A percentile compares a stretch with the other conserved stretches of the same genome.
Evolutionary conservation across 2,888 invertebrate genomes (phyloP).

Genomic region (Caenorhabditis drosophilae): DNA sequence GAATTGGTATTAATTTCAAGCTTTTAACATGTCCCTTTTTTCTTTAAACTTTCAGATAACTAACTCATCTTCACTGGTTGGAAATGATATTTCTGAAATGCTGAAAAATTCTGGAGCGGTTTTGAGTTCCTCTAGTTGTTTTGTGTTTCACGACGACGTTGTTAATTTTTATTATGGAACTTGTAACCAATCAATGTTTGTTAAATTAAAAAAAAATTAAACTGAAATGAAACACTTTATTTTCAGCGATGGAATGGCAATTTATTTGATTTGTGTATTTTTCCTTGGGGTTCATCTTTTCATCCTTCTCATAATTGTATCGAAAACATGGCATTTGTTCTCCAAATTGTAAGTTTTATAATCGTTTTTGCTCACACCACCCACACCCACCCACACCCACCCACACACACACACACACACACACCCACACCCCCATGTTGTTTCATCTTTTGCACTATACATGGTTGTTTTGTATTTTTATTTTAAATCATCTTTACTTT

Average conservation of each 20-base stretch:
- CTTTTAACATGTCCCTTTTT: background rate
- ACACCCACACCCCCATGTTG: too few relatives aligned
- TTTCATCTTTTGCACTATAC: too few relatives aligned
- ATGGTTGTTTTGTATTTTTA: too few relatives aligned
- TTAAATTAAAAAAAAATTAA: background rate
- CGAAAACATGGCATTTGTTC: constrained; percentile 65
- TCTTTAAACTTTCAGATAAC: constrained; percentile 41
- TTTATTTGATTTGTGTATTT: constrained; percentile 55
- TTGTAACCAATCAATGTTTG: constrained; percentile 62
- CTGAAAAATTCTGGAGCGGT: constrained; percentile 59
- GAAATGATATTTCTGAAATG: constrained; percentile 50
- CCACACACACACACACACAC: constrained; percentile 6
- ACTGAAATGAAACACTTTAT: background rate
- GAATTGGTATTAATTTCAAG: constrained; percentile 44
- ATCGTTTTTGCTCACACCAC: constrained; percentile 1
- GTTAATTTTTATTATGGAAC: constrained; percentile 55
- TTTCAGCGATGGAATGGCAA: constrained; percentile 57
- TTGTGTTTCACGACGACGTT: constrained; percentile 56
- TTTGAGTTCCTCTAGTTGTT: constrained; percentile 56
- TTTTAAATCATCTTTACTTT: too few relatives aligned
- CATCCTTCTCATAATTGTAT: constrained; percentile 61
- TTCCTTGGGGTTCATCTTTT: constrained; percentile 61
- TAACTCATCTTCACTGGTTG: constrained; percentile 51
- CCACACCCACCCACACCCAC: constrained; percentile 2
- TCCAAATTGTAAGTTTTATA: constrained; percentile 54